phyloP scores from a whole-genome alignment of 2,113 vertebrate genomes.

The Litocranius walleri region DNA sequence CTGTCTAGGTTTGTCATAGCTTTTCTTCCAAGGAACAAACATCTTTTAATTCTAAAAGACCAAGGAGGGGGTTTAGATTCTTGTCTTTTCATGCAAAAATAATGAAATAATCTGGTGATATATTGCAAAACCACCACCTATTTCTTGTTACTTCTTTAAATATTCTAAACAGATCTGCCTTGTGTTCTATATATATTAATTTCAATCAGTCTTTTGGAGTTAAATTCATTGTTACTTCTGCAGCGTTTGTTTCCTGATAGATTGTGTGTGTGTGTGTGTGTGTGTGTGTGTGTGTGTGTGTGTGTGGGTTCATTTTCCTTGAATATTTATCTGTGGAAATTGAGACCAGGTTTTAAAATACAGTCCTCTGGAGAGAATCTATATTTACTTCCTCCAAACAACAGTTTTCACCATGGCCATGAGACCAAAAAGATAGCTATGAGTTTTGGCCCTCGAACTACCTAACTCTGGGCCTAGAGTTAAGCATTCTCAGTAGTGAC shows the following conservation, averaged over 20 bases:
- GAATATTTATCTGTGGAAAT: not conserved
- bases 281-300: not conserved
- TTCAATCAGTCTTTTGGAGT: not conserved
- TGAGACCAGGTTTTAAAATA: not conserved
- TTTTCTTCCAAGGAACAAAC: not conserved
- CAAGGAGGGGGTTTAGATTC: not conserved
- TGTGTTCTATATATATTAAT: not conserved
- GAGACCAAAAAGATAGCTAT: not conserved
- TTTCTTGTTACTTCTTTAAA: not conserved
- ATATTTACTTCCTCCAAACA: not conserved
- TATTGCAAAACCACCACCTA: not conserved
- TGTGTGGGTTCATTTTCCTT: not conserved
- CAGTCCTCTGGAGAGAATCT: not conserved
- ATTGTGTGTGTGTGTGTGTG: not conserved
- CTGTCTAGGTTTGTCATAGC: not conserved
- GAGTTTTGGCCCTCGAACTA: not conserved
- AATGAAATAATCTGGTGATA: not conserved
- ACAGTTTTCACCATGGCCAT: not conserved
- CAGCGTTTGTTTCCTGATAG: not conserved
- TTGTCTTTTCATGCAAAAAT: not conserved
- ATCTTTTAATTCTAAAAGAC: not conserved
- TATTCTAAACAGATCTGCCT: not conserved
- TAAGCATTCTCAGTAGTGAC: not conserved
- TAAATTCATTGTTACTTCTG: not conserved
- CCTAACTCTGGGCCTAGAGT: not conserved